A percentile compares a stretch with the other conserved stretches of the same genome.
phyloP scores from a whole-genome alignment of 2,113 vertebrate genomes.

The Cyphomyrus plagiostoma region DNA sequence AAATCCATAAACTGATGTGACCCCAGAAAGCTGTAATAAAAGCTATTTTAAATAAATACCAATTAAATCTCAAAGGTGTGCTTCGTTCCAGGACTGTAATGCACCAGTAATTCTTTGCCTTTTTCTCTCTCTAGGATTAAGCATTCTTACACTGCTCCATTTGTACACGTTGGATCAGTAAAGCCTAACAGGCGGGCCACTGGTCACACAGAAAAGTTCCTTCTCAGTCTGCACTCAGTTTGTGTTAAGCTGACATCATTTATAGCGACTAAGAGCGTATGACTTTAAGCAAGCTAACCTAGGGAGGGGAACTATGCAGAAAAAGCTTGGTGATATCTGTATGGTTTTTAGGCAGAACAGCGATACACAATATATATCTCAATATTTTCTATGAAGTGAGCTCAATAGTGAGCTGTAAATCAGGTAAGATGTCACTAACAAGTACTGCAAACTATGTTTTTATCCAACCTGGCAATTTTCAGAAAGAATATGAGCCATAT shows the following conservation, averaged over 20 bases:
- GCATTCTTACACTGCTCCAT: background rate
- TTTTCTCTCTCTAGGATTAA: background rate
- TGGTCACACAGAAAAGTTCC: background rate
- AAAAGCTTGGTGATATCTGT: background rate
- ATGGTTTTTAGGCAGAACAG: background rate
- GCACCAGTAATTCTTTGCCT: background rate
- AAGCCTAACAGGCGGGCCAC: background rate
- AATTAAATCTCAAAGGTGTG: background rate
- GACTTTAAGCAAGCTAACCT: background rate
- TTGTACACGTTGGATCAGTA: conserved; percentile 16
- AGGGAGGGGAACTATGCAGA: background rate
- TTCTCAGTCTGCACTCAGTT: background rate
- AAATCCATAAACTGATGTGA: background rate
- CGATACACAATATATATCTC: background rate
- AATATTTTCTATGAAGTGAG: background rate
- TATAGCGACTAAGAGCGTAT: background rate
- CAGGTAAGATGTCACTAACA: background rate
- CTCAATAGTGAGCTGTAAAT: background rate
- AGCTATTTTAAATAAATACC: background rate
- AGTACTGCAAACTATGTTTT: background rate
- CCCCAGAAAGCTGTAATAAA: background rate
- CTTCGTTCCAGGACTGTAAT: background rate
- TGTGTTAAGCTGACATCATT: background rate
- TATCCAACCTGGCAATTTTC: background rate
- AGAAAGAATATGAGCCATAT: background rate